Evolutionary conservation across 2,797 vertebrate genomes (phyloP).

Genomic region (Falco cherrug): DNA sequence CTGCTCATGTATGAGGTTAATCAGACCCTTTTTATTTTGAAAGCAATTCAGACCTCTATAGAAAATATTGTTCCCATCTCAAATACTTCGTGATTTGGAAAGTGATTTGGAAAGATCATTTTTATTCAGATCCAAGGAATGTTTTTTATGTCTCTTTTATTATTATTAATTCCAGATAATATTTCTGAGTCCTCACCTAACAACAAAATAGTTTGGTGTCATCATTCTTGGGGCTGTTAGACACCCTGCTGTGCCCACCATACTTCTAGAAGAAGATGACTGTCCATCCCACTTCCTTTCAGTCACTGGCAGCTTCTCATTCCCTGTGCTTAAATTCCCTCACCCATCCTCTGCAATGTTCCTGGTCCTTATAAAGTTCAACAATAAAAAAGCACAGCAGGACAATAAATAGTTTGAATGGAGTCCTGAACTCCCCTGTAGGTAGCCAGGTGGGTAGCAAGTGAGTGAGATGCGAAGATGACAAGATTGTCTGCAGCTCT

Average conservation of each 20-base stretch:
- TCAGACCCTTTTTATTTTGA: not conserved
- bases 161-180: not conserved
- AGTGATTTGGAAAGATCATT: not conserved
- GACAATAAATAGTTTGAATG: not conserved
- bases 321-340: not conserved
- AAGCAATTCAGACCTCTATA: not conserved
- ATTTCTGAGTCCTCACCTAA: not conserved
- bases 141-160: not conserved
- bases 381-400: not conserved
- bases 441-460: not conserved
- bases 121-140: not conserved
- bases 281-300: not conserved
- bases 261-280: not conserved
- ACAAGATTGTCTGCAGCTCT: not conserved
- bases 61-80: not conserved
- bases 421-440: slow-evolving; percentile 17
- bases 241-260: not conserved
- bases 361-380: not conserved
- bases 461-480: not conserved
- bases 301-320: not conserved
- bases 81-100: not conserved
- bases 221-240: not conserved
- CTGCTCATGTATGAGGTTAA: not conserved
- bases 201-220: not conserved
- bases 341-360: not conserved